Base-by-base conservation (phyloP, 23 tunicate genomes). In the Phallusia fumigata region DNA sequence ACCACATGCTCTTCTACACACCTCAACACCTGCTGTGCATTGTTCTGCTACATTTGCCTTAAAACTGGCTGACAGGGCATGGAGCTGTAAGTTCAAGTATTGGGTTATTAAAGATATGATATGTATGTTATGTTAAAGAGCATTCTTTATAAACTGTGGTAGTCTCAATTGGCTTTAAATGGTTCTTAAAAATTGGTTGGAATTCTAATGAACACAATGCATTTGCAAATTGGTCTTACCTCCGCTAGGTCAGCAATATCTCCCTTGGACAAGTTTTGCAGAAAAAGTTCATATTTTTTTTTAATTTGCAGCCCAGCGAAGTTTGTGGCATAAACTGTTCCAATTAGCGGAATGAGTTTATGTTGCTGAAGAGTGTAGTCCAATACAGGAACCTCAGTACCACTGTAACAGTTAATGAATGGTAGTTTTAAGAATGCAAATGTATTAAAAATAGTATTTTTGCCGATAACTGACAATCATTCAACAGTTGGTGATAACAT, bases 281-380 rank as follows among this genome's bases (percentile, higher is more conserved):
- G 79, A 64, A 82, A 81, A 12, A 51, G 31, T 21, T 52, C 52
- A 35, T 93, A 88, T 0, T 72, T 64, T 12, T 72, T 0, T 1
- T 26, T 34, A 47, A 85, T 78, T 0, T 81, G 22, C 33, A n/a
- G 33, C 5, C 74, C 31, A 36, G 84, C 76, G 65, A 94, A 94
- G 76, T 94, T 87, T 30, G 83, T 77, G 33, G 98, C 98, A 76
- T 85, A 94, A 12, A 85, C 87, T 21, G 78, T n/a, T 0, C 91
- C 98, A 15, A 94, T 73, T 22, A 75, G 88, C 2, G 98, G 94
- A 32, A 94, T 36, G 44, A 94, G 74, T 83, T 94, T 94, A 53
- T 86, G 82, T 76, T 94, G 98, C 49, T 94, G 98, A 15, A 90
- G 76, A 0, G 85, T 79, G 64, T 89, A 94, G 45, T 94, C 98